Evolutionary conservation across 2,888 invertebrate genomes (phyloP), one percentile per base, ranked within the genome.

Genomic region (Scaptomyza polygonia): DNA sequence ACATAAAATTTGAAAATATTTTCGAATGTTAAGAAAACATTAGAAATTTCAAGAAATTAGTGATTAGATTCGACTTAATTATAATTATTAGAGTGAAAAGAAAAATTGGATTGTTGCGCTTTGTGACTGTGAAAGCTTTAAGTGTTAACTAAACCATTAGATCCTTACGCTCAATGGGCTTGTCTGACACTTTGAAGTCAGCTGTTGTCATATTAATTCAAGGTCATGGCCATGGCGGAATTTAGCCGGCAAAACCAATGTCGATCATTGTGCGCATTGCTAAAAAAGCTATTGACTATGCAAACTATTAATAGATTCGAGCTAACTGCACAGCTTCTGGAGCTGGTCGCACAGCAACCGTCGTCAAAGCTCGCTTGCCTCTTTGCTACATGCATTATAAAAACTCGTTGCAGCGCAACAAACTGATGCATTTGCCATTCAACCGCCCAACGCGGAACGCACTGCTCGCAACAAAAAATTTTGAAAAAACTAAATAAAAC

Each of bases 351-450:
- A 12, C 8, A 8, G 47, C 47, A 30, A 30, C 30, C 16, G 12
- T 8, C 7, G n/a, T 8, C 30, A 47, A 18, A 47, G 47, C 47
- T 47, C n/a, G 3, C 14, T 8, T 36, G 7, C 8, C 36, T 3
- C 36, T 8, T 9, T 12, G 1, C 7, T 3, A 7, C 32, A 32
- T 21, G 18, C 18, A 32, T n/a, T n/a, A 48, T 32, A 32, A 48
- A n/a, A 48, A 32, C 14, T 16, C 9, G 6, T 9, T 9, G 18
- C 32, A 48, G 18, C 21, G n/a, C n/a, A 6, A 9, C 48, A 18
- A 48, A 29, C 32, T 9, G 32, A 21, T 48, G 48, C 48, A 48
- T 48, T 21, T 6, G n/a, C 6, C 32, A 21, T 48, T 11, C 32
- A 6, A 3, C 3, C 21, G 48, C 32, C 11, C 18, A 48, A 48